These are phyloP conservation scores for Lithobates sylvaticus DNA, from an alignment of 2,797 vertebrate genomes.

Conservation along the genomic window DNA sequence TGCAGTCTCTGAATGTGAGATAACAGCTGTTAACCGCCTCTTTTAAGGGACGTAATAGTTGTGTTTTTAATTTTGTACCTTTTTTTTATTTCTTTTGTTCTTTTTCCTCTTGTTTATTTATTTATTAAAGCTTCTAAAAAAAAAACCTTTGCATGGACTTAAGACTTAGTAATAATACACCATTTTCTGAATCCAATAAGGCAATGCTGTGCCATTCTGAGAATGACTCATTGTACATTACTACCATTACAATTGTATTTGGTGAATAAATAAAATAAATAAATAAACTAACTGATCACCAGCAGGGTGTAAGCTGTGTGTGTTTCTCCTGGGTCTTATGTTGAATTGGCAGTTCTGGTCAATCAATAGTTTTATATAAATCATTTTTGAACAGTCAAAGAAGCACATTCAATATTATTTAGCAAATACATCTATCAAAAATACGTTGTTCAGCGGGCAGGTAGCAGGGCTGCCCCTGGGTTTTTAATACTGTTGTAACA, in stretches of 20 bases:
- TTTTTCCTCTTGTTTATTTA: slow-evolving; percentile 14
- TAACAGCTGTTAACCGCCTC: slow-evolving; percentile 63
- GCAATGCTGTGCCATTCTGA: slow-evolving; percentile 95
- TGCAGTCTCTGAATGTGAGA: slow-evolving; percentile 60
- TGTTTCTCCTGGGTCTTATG: slow-evolving; percentile 60
- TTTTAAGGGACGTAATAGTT: slow-evolving; percentile 80
- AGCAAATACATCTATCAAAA: neutral
- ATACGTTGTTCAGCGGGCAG: neutral
- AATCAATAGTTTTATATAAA: neutral
- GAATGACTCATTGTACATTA: slow-evolving; percentile 96
- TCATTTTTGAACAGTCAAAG: neutral
- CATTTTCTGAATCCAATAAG: slow-evolving; percentile 83
- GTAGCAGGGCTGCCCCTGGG: neutral
- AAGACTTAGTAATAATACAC: slow-evolving; percentile 90
- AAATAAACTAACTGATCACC: slow-evolving; percentile 72
- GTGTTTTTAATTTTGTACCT: slow-evolving; percentile 89
- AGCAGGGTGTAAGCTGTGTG: slow-evolving; percentile 64
- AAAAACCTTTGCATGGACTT: slow-evolving; percentile 91
- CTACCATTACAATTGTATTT: slow-evolving; percentile 98
- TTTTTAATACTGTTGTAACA: neutral
- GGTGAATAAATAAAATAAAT: slow-evolving; percentile 97
- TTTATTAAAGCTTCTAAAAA: slow-evolving; percentile 84
- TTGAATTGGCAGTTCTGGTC: neutral
- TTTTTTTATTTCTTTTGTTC: slow-evolving; percentile 76
- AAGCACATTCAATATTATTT: neutral